phyloP scores from a whole-genome alignment of 1,140 invertebrate genomes.

The Yoshiicerus persimilis region DNA sequence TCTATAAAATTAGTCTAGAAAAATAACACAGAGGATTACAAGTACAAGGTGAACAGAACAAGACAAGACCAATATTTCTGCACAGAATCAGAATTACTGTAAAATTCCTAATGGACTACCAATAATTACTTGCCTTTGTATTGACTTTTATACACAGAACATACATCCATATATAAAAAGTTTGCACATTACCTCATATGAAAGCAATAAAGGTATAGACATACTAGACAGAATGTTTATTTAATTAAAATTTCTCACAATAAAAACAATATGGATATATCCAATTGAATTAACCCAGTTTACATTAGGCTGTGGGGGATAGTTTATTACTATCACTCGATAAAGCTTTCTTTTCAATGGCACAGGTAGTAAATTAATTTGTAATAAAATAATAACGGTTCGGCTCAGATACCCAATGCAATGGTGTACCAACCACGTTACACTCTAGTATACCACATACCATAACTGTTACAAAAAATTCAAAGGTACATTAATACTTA shows the following conservation, averaged over 20 bases:
- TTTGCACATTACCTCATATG: no score
- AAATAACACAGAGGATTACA: neutral
- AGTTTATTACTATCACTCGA: neutral
- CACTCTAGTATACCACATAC: no score
- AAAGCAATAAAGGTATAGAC: no score
- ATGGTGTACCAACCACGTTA: neutral
- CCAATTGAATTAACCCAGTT: neutral
- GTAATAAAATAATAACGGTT: neutral
- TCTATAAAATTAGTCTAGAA: neutral
- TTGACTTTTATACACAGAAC: neutral
- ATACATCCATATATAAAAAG: no score
- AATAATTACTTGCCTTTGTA: neutral
- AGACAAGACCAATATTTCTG: neutral
- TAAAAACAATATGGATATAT: neutral
- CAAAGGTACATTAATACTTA: no score
- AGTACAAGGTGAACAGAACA: neutral
- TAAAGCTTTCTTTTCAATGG: neutral
- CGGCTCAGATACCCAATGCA: neutral
- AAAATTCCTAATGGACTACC: neutral
- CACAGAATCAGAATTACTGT: neutral
- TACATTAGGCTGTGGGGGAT: neutral
- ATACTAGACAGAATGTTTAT: neutral
- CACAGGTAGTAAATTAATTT: neutral
- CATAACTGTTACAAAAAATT: no score
- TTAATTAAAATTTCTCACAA: neutral